Conservation (phyloP, 2,797 vertebrate species). For the Amniataba percoides region DNA sequence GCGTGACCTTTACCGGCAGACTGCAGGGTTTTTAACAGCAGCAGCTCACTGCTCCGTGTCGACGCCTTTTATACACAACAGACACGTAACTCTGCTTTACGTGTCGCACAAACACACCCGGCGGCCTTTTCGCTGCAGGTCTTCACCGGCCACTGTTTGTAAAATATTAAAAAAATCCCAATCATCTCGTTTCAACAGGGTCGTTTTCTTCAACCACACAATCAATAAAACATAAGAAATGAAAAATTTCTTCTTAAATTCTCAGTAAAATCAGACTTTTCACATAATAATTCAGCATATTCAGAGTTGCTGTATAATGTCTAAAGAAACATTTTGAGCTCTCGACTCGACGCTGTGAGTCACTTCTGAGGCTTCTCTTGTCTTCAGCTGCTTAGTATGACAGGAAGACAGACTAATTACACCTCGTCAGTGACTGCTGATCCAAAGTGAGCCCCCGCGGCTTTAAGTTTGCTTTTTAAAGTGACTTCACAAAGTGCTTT, state of each 20-base stretch:
- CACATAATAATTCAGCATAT: too few relatives aligned
- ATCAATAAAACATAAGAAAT: too few relatives aligned
- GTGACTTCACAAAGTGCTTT: not conserved
- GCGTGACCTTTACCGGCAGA: constrained; percentile 1
- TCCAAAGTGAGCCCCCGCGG: not conserved
- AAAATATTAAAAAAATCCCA: not conserved
- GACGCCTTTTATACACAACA: not conserved
- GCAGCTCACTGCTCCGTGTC: constrained; percentile 1
- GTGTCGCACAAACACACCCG: not conserved
- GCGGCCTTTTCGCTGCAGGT: not conserved
- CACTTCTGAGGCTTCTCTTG: not conserved
- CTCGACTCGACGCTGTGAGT: too few relatives aligned
- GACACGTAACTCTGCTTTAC: not conserved
- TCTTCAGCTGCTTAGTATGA: not conserved
- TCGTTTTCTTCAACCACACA: too few relatives aligned
- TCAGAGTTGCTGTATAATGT: too few relatives aligned
- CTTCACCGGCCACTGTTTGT: not conserved
- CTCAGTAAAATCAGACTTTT: too few relatives aligned
- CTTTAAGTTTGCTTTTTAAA: not conserved
- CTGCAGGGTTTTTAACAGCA: not conserved
- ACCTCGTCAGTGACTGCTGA: not conserved
- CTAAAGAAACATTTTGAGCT: too few relatives aligned
- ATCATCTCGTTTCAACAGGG: not conserved
- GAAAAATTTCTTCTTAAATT: too few relatives aligned
- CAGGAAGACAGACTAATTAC: not conserved